Evolutionary conservation across 1,140 invertebrate genomes (phyloP), one percentile per base, ranked within the genome.

Genomic region (Drosophila tropicalis): DNA sequence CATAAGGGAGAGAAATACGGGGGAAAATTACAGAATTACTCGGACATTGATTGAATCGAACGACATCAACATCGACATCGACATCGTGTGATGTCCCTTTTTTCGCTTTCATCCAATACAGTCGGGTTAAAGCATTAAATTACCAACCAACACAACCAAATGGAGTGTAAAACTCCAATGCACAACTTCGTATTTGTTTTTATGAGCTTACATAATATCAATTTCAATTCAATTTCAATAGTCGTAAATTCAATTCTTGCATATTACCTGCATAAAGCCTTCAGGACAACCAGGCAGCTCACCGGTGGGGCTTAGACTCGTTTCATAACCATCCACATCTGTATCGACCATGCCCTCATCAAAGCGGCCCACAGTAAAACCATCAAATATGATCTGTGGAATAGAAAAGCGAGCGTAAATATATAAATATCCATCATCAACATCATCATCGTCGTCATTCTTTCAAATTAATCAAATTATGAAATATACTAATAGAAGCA

Each of bases 311-410:
- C 81, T 92, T 13, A 91, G 76, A 75, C 81, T 91, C 66, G 89
- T 79, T 67, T 92, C 91, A 64, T 89, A 91, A 64, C 91, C 90
- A 70, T 92, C 91, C 65, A 90, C 73, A 72, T 92, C 91, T 44
- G 90, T 76, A 70, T 92, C 91, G 55, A 91, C 90, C 89, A 92
- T 90, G 72, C 91, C 91, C 79, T 92, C 91, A 58, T 96, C 95
- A 81, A 96, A 95, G 51, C 95, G 93, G 0, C 96, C 96, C 62
- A 97, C 94, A 78, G 95, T 95, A 92, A 97, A 97, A 64, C 96
- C 95, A 84, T 97, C 96, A 94, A 97, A 97, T 62, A 96, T 94
- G 32, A 97, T 92, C 94, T 96, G 94, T 22, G 93, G 76, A 63
- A 72, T 63, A 22, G 40, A 40, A 10, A 68, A 57, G 58, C 29